Evolutionary conservation across 2,888 invertebrate genomes (phyloP), one percentile per base, ranked within the genome.

Genomic region (Chymomyza procnemis): DNA sequence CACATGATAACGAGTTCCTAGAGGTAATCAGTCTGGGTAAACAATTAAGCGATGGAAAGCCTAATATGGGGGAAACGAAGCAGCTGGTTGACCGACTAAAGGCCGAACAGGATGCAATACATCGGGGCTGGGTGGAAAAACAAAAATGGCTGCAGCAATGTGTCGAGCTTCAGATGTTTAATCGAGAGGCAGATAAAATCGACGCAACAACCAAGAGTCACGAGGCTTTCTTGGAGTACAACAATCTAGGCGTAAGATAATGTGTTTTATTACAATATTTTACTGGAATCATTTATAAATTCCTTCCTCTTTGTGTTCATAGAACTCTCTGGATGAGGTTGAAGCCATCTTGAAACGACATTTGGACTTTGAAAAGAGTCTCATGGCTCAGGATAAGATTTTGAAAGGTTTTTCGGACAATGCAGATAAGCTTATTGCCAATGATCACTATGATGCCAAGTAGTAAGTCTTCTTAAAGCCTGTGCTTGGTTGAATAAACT

Each of bases 151-250:
- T 99, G 67, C 94, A 95, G 79, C 97, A 99, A 89, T 95, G 97
- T 74, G 93, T 97, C 41, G 96, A 98, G 79, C 92, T 99, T 69
- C 97, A 97, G 91, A 93, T 95, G 75, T 98, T 98, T 92, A 97
- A 97, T 91, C 94, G 97, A 48, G 99, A 99, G 90, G 98, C 98
- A 0, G 99, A 99, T 90, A 97, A 98, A 89, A 97, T 99, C 74
- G 99, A 99, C 91, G 97, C 99, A 0, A 95, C 96, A 12, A 97
- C 97, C 59, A 96, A 97, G 64, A 96, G 97, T 16, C 98, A 99
- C 89, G 96, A 97, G 89, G 97, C 97, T 0, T 98, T 97, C 91
- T 92, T 99, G 19, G 98, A 98, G 81, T 96, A 96, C 90, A 93
- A 93, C 9, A 95, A 97, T 77, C 93, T 96, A 55, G 99, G 98